A percentile compares a stretch with the other conserved stretches of the same genome.
Conservation (phyloP, 2,113 vertebrate species). For the Onychostoma macrolepis region DNA sequence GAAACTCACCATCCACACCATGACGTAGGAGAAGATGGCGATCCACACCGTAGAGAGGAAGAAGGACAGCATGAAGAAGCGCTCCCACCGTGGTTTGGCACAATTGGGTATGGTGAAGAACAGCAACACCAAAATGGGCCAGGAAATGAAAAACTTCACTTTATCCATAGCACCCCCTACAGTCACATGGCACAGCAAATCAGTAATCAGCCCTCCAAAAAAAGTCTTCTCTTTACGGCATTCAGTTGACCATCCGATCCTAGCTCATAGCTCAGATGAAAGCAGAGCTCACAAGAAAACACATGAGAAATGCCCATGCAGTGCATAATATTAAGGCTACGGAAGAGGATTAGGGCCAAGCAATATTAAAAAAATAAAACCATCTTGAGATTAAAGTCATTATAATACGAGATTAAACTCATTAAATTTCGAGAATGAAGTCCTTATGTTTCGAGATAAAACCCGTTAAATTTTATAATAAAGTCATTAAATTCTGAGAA, state of each 20-base stretch:
- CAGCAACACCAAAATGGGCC: constrained; percentile 83
- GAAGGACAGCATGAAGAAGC: constrained; percentile 85
- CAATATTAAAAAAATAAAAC: no score
- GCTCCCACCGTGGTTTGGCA: constrained; percentile 86
- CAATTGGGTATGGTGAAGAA: constrained; percentile 86
- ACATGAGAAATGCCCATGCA: constrained; percentile 1
- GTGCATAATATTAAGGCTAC: background rate
- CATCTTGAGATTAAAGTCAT: no score
- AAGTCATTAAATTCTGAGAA: no score
- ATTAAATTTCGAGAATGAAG: no score
- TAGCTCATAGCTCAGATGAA: background rate
- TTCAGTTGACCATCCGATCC: background rate
- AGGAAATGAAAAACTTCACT: constrained; percentile 83
- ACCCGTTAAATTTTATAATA: no score
- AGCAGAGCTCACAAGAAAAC: constrained; percentile 31
- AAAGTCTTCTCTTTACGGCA: no score
- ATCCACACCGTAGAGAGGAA: constrained; percentile 87
- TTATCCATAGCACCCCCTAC: constrained; percentile 80
- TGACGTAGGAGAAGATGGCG: constrained; percentile 87
- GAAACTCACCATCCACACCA: constrained; percentile 92
- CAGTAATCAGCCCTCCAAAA: background rate
- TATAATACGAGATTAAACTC: no score
- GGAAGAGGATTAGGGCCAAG: no score
- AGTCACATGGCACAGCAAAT: constrained; percentile 6
- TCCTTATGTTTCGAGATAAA: no score